Percentiles rank a stretch among this genome's conserved stretches.
Conservation (phyloP, 2,888 invertebrate species). For the Axea sp. region DNA sequence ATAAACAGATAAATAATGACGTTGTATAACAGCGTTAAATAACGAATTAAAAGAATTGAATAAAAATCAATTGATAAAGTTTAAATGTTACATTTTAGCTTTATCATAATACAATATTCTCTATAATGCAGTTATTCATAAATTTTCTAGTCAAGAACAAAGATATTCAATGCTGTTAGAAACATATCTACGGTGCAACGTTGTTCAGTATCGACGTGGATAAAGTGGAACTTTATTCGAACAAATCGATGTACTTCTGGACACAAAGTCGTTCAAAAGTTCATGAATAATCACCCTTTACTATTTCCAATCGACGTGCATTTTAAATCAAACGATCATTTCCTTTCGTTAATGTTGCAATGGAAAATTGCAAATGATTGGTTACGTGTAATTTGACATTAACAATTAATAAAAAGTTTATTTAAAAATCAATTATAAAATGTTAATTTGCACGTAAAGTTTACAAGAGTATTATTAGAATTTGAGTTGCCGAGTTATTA, state of each 20-base stretch:
- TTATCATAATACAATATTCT: too few relatives aligned
- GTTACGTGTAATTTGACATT: slow-evolving; percentile 12
- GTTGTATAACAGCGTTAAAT: too few relatives aligned
- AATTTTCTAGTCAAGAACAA: too few relatives aligned
- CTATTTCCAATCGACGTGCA: slow-evolving; percentile 36
- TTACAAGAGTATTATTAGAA: slow-evolving; percentile 4
- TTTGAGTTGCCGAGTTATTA: slow-evolving; percentile 3
- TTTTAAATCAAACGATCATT: slow-evolving; percentile 43
- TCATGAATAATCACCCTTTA: slow-evolving; percentile 53
- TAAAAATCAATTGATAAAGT: background rate
- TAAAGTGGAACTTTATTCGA: slow-evolving; percentile 43
- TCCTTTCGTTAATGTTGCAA: slow-evolving; percentile 30
- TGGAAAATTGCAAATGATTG: slow-evolving; percentile 19
- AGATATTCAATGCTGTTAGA: too few relatives aligned
- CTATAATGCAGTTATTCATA: too few relatives aligned
- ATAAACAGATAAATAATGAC: background rate
- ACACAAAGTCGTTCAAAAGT: slow-evolving; percentile 54
- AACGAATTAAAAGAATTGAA: too few relatives aligned
- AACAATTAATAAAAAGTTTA: slow-evolving; percentile 20
- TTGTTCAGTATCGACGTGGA: slow-evolving; percentile 23
- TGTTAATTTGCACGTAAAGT: slow-evolving; percentile 28
- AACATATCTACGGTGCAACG: slow-evolving; percentile 4
- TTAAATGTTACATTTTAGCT: too few relatives aligned
- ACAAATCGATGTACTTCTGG: slow-evolving; percentile 55
- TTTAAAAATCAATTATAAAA: slow-evolving; percentile 31